Conservation (phyloP, 2,888 invertebrate species). For the Iselma pallidipennis region DNA sequence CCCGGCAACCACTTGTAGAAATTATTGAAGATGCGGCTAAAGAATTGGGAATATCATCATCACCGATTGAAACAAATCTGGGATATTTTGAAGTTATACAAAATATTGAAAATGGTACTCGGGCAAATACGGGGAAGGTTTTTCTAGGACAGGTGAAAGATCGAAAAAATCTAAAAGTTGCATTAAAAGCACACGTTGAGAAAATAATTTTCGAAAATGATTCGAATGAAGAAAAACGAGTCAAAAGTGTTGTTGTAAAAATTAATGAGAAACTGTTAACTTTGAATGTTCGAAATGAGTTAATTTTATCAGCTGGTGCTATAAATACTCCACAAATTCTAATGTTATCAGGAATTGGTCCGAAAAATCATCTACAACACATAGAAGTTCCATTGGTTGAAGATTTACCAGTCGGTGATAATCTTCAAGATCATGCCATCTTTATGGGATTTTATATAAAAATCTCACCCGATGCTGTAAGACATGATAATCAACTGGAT, state of each 20-base stretch:
- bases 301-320: slow-evolving; percentile 87
- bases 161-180: slow-evolving; percentile 62
- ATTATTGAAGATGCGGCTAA: slow-evolving; percentile 47
- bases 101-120: slow-evolving; percentile 51
- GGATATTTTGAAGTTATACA: slow-evolving; percentile 41
- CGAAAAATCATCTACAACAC: slow-evolving; percentile 70
- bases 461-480: slow-evolving; percentile 77
- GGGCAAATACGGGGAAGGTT: slow-evolving; percentile 68
- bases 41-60: slow-evolving; percentile 54
- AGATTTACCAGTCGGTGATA: slow-evolving; percentile 81
- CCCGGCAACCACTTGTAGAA: slow-evolving; percentile 43
- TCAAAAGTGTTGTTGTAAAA: slow-evolving; percentile 69
- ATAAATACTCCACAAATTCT: slow-evolving; percentile 92
- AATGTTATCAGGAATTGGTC: slow-evolving; percentile 91
- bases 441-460: slow-evolving; percentile 81
- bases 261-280: slow-evolving; percentile 81
- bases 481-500: slow-evolving; percentile 65
- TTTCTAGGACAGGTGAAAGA: slow-evolving; percentile 63
- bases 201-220: slow-evolving; percentile 60
- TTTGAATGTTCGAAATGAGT: slow-evolving; percentile 60
- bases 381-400: slow-evolving; percentile 78
- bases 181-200: slow-evolving; percentile 62
- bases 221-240: no score
- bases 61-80: slow-evolving; percentile 30
- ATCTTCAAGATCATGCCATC: slow-evolving; percentile 89